Percentiles rank a stretch among this genome's conserved stretches.
These are phyloP conservation scores for Drosophila pseudotakahashii DNA, from an alignment of 2,888 invertebrate species.

Conservation along the genomic window DNA sequence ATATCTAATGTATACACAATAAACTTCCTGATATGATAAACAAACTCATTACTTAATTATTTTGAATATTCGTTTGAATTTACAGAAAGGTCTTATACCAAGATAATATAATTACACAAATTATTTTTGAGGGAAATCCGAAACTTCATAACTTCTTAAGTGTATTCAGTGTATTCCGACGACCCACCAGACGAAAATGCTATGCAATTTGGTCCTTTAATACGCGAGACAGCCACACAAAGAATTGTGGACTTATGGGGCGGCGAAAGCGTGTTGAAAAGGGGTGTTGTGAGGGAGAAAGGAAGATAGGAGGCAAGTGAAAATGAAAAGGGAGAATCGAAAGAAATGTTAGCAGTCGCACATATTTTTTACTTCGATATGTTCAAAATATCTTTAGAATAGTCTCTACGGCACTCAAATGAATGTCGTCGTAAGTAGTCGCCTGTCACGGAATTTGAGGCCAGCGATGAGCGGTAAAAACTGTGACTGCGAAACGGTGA, in stretches of 20 bases:
- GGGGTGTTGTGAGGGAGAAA: neutral
- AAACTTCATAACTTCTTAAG: too few species aligned
- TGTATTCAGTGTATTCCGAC: neutral
- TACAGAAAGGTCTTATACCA: too few species aligned
- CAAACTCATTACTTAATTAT: too few species aligned
- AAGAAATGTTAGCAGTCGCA: slow-evolving; percentile 37
- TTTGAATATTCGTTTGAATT: too few species aligned
- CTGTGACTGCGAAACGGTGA: neutral
- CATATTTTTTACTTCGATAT: slow-evolving; percentile 52
- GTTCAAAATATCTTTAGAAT: slow-evolving; percentile 65
- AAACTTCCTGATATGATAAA: too few species aligned
- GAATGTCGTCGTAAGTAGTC: slow-evolving; percentile 62
- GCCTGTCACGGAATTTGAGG: slow-evolving; percentile 11
- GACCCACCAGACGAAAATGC: slow-evolving; percentile 34
- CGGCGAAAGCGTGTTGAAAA: neutral
- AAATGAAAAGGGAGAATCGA: slow-evolving; percentile 2
- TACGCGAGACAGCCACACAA: slow-evolving; percentile 37
- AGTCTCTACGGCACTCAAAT: slow-evolving; percentile 65
- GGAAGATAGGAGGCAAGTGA: neutral
- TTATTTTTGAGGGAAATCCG: too few species aligned
- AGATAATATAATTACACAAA: too few species aligned
- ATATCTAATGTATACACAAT: neutral
- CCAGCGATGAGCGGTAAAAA: slow-evolving; percentile 16
- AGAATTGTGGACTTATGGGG: slow-evolving; percentile 17
- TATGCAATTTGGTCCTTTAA: slow-evolving; percentile 60